Base-by-base conservation (phyloP, 2,888 invertebrate species). In the Limnephilus marmoratus region DNA sequence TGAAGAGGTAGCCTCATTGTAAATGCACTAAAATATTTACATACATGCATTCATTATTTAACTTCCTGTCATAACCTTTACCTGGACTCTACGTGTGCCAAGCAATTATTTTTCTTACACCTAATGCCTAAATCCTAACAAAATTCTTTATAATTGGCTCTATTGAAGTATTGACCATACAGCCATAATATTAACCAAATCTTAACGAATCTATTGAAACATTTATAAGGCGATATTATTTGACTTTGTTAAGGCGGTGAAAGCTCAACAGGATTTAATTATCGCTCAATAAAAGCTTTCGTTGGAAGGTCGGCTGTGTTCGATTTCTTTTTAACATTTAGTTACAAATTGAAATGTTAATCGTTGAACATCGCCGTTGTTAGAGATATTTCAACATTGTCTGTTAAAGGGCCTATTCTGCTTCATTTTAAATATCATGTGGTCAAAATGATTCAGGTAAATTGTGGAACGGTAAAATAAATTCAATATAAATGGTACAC, bases 311-410 rank as follows among this genome's bases (percentile, higher is more conserved):
- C 83, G 37, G 18, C 53, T 15, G 18, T 53, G 53, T 83, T 31
- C 37, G 83, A 83, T 83, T 83, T 83, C 83, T 34, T 83, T 83
- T 34, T 34, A 83, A 83, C 31, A 34, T 83, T 83, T 83, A 37
- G 83, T 83, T 83, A 83, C 83, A 83, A 83, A 83, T 83, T 31
- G 29, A 83, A 83, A 83, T 18, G 83, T 83, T 83, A 83, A 83
- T 83, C 37, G 18, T 34, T 37, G 34, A 34, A 83, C 37, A 31
- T 83, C 15, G 83, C 37, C 53, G 53, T 53, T 53, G 53, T 53
- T 53, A 5, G 53, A 18, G 18, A 18, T 53, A 53, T 53, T 53
- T 53, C 53, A 53, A 37, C 83, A 83, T 82, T 82, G 13, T 34
- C 34, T 18, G 29, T 31, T 15, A 34, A 34, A 34, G 31, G 83